A percentile compares a stretch with the other conserved stretches of the same genome.
These are phyloP conservation scores for Leptobrachium ailaonicum DNA, from an alignment of 2,113 vertebrate species.

Conservation along the genomic window DNA sequence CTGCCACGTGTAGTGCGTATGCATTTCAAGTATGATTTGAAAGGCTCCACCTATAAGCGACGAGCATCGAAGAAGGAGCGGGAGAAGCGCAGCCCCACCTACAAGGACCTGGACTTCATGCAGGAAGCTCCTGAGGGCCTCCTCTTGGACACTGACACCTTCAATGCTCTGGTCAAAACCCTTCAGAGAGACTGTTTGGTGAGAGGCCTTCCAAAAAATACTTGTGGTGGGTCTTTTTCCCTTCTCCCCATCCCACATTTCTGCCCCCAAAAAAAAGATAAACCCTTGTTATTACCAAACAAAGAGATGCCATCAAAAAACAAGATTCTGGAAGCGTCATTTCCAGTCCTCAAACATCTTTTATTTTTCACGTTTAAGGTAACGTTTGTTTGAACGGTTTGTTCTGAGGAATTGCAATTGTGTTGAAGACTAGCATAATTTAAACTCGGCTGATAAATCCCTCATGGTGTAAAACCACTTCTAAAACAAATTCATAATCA, in stretches of 20 bases:
- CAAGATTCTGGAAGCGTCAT: not conserved
- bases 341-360: too few relatives aligned
- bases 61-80: conserved; percentile 93
- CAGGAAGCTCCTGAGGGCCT: conserved; percentile 89
- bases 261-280: not conserved
- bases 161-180: conserved; percentile 88
- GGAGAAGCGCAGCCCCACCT: conserved; percentile 89
- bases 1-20: conserved; percentile 91
- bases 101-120: conserved; percentile 97
- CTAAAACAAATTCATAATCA: too few relatives aligned
- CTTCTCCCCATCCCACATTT: not conserved
- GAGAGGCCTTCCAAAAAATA: conserved; percentile 55
- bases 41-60: conserved; percentile 96
- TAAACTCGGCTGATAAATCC: too few relatives aligned
- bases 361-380: too few relatives aligned
- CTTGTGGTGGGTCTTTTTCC: not conserved
- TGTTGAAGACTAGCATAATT: too few relatives aligned
- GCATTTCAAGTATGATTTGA: conserved; percentile 97
- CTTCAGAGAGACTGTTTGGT: conserved; percentile 96
- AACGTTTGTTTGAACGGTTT: too few relatives aligned
- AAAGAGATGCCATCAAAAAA: not conserved
- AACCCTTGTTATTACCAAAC: too few relatives aligned
- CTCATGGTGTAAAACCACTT: too few relatives aligned
- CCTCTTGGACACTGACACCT: conserved; percentile 90
- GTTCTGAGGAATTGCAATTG: too few relatives aligned